Conservation (phyloP, 1,140 invertebrate genomes). For the Cepaea nemoralis region DNA sequence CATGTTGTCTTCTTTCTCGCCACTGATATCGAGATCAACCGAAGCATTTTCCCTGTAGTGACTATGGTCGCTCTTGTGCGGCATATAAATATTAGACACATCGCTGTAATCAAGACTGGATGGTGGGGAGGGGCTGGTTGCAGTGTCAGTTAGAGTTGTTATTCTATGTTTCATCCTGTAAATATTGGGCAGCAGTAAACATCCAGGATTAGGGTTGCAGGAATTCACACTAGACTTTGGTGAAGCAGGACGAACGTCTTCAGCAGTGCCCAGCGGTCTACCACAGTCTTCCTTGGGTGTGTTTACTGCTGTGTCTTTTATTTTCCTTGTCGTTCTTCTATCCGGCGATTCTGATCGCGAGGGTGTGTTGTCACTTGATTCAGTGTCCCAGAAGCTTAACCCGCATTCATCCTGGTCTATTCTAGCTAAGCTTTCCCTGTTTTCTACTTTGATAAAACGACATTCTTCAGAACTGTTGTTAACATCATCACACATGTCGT, state of each 20-base stretch:
- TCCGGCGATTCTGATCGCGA: background rate
- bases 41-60: background rate
- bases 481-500: background rate
- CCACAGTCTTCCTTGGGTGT: background rate
- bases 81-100: background rate
- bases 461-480: background rate
- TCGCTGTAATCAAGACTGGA: background rate
- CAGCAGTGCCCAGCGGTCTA: background rate
- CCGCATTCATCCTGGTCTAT: conserved; percentile 4
- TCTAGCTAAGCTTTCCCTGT: conserved; percentile 6
- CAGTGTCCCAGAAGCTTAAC: background rate
- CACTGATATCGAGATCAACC: background rate
- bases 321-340: background rate
- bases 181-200: background rate
- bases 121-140: conserved; percentile 37
- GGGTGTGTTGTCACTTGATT: background rate
- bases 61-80: too few species aligned
- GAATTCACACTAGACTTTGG: background rate
- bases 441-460: background rate
- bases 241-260: background rate
- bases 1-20: too few species aligned
- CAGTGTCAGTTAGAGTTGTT: conserved; percentile 29
- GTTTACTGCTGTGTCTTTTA: background rate
- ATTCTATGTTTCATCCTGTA: background rate
- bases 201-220: background rate